A percentile compares a stretch with the other conserved stretches of the same genome.
phyloP scores from a whole-genome alignment of 2,888 invertebrate species.

The Philereme transversata region DNA sequence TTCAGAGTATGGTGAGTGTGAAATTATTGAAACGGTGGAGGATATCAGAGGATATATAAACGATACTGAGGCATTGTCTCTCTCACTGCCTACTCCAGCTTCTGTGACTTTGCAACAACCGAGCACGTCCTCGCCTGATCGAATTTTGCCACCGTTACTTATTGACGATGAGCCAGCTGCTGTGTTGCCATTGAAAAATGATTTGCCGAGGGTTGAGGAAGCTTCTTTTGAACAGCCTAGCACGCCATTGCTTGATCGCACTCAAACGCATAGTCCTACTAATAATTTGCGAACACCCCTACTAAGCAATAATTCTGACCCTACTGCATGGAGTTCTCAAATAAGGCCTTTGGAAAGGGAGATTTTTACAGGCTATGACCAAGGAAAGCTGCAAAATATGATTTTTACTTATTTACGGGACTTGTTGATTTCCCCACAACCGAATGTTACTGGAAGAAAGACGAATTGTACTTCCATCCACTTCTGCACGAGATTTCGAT shows the following conservation, averaged over 20 bases:
- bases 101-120: conserved; percentile 16
- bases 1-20: conserved; percentile 21
- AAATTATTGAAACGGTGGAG: conserved; percentile 20
- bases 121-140: conserved; percentile 18
- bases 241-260: conserved; percentile 16
- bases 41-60: conserved; percentile 15
- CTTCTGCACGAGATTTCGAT: conserved; percentile 26
- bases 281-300: conserved; percentile 15
- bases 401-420: conserved; percentile 23
- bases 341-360: conserved; percentile 20
- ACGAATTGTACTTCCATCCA: conserved; percentile 27
- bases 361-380: conserved; percentile 24
- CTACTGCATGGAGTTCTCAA: conserved; percentile 15
- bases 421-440: conserved; percentile 24
- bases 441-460: conserved; percentile 30
- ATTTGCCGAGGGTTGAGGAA: conserved; percentile 18
- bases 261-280: conserved; percentile 17
- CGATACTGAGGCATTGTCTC: conserved; percentile 10
- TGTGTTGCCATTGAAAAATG: conserved; percentile 18
- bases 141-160: conserved; percentile 13
- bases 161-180: conserved; percentile 16
- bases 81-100: conserved; percentile 15
- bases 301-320: conserved; percentile 16
- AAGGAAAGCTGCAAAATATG: conserved; percentile 16
- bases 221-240: conserved; percentile 19